Evolutionary conservation across 2,113 vertebrate genomes (phyloP), one percentile per base, ranked within the genome.

Genomic region (Steatornis caripensis): DNA sequence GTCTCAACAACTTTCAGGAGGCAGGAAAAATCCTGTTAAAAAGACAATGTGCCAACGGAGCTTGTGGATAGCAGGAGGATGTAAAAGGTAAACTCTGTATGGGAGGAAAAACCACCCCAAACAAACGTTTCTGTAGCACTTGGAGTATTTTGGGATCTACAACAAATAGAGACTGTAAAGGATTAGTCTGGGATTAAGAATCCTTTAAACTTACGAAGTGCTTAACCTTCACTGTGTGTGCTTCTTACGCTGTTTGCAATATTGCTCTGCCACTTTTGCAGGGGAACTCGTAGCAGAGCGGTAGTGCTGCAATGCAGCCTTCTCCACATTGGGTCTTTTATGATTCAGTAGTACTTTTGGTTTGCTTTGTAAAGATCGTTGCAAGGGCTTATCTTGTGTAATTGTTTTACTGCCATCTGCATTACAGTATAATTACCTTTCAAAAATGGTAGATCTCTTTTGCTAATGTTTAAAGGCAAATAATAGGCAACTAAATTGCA

Each of bases 401-500:
- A 97, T 98, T 98, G 98, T 98, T 97, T 98, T 98, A 98, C 97
- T 96, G 93, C 97, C 97, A 98, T 97, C 98, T 98, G 98, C 97
- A 97, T 98, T 98, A 98, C 41, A 82, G 94, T 97, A 97, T 98
- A 98, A 98, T 98, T 98, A 98, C 98, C 97, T 98, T 97, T 98
- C 96, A 97, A 94, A 98, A 98, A 97, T 89, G 92, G 95, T 97
- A 90, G 72, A 97, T 97, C 94, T 97, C 95, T 97, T 97, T 97
- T 96, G 91, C 94, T 97, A 97, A 98, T 96, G 94, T 97, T 98
- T 98, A 98, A 98, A 98, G 96, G 96, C 97, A 97, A 98, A 97
- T 98, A 97, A 97, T 96, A 94, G 97, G 94, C 95, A 97, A 97
- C 95, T 97, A 95, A 96, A 98, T 97, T 96, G 95, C 93, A 84